These are phyloP conservation scores for Perdix hodgsoniae DNA, from an alignment of 2,797 vertebrate genomes.

Conservation along the genomic window DNA sequence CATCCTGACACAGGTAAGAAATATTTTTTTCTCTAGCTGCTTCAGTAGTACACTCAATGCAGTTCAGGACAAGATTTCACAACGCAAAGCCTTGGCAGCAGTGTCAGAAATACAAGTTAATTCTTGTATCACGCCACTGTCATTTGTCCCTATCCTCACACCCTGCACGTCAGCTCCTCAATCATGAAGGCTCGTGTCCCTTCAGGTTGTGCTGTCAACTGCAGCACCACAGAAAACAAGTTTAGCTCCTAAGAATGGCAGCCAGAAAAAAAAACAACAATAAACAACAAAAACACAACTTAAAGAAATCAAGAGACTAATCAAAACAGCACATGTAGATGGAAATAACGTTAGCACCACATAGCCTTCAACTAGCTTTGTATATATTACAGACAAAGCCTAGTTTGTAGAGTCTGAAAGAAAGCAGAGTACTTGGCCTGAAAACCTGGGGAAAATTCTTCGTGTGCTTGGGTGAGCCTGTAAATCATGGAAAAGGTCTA, in stretches of 20 bases:
- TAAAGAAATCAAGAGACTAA: neutral
- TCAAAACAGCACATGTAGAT: neutral
- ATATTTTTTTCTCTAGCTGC: neutral
- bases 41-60: neutral
- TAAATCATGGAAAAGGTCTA: neutral
- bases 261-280: no score
- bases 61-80: neutral
- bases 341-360: neutral
- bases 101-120: neutral
- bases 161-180: neutral
- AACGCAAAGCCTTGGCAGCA: neutral
- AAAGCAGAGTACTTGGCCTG: neutral
- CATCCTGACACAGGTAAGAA: neutral
- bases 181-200: fast-evolving
- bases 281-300: neutral
- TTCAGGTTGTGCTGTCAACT: neutral
- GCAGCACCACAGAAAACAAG: neutral
- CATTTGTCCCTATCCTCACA: neutral
- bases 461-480: neutral
- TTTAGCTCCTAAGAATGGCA: neutral
- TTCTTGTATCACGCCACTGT: neutral
- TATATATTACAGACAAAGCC: neutral
- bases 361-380: neutral
- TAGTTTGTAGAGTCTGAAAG: neutral
- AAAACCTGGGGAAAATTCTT: neutral